These are phyloP conservation scores for Drosophila pegasa DNA, from an alignment of 2,888 invertebrate species.

Conservation along the genomic window DNA sequence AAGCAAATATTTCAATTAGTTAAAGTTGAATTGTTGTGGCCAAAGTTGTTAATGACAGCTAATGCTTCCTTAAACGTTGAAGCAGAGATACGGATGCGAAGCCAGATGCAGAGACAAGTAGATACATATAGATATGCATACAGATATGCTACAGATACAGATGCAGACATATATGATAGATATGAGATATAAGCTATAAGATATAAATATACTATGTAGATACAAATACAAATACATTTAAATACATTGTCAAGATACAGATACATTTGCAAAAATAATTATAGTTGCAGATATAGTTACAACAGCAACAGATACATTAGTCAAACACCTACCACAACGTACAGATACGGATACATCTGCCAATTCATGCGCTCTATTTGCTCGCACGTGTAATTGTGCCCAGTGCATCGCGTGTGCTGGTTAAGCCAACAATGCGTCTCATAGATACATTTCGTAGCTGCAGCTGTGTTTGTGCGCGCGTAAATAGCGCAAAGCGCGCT, in stretches of 20 bases:
- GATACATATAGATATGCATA: too few species aligned
- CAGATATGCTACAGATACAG: not conserved
- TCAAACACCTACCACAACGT: not conserved
- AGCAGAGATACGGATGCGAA: conserved; percentile 14
- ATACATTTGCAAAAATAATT: too few species aligned
- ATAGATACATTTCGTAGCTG: conserved; percentile 37
- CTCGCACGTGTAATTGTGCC: conserved; percentile 44
- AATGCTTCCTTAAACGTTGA: conserved; percentile 62
- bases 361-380: conserved; percentile 65
- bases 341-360: conserved; percentile 11
- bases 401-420: conserved; percentile 6
- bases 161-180: too few species aligned
- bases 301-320: not conserved
- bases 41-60: conserved; percentile 36
- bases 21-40: conserved; percentile 47
- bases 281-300: not conserved
- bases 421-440: conserved; percentile 57
- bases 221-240: not conserved
- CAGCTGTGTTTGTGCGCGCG: conserved; percentile 44
- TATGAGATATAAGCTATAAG: too few species aligned
- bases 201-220: too few species aligned
- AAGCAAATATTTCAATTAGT: conserved; percentile 71
- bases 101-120: not conserved
- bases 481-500: conserved; percentile 76
- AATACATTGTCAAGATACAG: too few species aligned